Evolutionary conservation across 2,797 vertebrate species (phyloP).

Genomic region (Sebastes nivosus): DNA sequence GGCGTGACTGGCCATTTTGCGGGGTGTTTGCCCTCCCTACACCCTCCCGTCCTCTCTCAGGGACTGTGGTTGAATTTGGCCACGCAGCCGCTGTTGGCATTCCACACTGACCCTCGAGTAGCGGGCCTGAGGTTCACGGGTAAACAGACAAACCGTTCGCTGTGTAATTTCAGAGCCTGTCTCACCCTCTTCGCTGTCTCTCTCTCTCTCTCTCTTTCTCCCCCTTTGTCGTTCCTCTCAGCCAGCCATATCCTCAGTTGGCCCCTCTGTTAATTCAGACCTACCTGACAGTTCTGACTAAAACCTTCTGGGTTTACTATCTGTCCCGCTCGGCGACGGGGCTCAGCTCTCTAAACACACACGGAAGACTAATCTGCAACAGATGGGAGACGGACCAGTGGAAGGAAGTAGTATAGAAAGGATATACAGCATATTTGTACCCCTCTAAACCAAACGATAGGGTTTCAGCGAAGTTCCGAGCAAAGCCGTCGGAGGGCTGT

Average conservation of each 20-base stretch:
- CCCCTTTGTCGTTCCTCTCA: slow-evolving; percentile 25
- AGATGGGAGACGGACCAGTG: slow-evolving; percentile 63
- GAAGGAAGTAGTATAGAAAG: slow-evolving; percentile 72
- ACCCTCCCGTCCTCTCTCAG: slow-evolving; percentile 9
- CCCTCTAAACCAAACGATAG: slow-evolving; percentile 67
- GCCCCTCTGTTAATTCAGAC: slow-evolving; percentile 76
- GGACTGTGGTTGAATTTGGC: slow-evolving; percentile 50
- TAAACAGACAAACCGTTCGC: slow-evolving; percentile 63
- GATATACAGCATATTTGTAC: slow-evolving; percentile 72
- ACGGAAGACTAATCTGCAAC: slow-evolving; percentile 74
- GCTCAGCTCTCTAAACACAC: slow-evolving; percentile 74
- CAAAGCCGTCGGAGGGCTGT: slow-evolving; percentile 52
- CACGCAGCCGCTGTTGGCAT: slow-evolving; percentile 57
- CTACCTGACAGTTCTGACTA: slow-evolving; percentile 78
- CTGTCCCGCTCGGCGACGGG: slow-evolving; percentile 57
- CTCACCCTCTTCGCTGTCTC: slow-evolving; percentile 22
- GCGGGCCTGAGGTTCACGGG: slow-evolving; percentile 67
- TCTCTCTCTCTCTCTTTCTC: background rate
- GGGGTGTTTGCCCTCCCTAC: slow-evolving; percentile 34
- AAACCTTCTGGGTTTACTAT: slow-evolving; percentile 76
- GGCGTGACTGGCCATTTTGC: slow-evolving; percentile 41
- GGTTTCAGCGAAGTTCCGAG: slow-evolving; percentile 62
- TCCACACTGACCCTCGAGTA: slow-evolving; percentile 71
- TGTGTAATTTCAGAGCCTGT: slow-evolving; percentile 30
- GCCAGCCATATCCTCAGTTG: slow-evolving; percentile 70